Evolutionary conservation across 1,140 invertebrate genomes (phyloP).

Genomic region (Aphis craccivora): DNA sequence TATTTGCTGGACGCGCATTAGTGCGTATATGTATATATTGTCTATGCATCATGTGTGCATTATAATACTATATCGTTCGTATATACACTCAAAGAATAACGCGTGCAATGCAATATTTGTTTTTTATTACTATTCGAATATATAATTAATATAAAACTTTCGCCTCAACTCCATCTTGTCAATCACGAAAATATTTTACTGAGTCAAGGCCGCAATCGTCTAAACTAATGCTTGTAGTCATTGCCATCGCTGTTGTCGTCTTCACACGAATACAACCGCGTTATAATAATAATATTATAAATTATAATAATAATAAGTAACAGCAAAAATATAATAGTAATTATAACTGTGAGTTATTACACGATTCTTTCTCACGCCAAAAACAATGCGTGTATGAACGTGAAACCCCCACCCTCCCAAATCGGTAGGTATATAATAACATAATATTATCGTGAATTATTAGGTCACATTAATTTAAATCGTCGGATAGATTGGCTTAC

Average conservation of each 20-base stretch:
- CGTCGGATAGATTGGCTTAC: background rate
- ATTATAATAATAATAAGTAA: background rate
- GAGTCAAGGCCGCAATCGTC: slow-evolving; percentile 26
- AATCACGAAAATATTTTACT: slow-evolving; percentile 24
- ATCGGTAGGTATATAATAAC: background rate
- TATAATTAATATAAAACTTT: slow-evolving; percentile 14
- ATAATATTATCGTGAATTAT: slow-evolving; percentile 7
- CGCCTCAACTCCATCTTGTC: slow-evolving; percentile 26
- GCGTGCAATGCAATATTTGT: background rate
- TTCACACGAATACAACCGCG: background rate
- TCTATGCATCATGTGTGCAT: background rate
- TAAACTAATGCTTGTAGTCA: background rate
- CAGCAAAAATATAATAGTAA: slow-evolving; percentile 7
- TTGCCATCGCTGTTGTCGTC: background rate
- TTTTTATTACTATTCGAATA: background rate
- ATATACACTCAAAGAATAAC: background rate
- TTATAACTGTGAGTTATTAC: background rate
- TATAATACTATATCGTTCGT: background rate
- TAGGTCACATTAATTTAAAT: slow-evolving; percentile 17
- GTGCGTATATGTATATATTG: background rate
- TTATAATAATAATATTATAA: background rate
- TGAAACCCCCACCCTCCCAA: background rate
- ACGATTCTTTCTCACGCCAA: slow-evolving; percentile 26
- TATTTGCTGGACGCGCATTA: background rate
- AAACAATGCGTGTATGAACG: background rate